Evolutionary conservation across 2,888 invertebrate genomes (phyloP), one percentile per base, ranked within the genome.

Genomic region (Rhingia campestris): DNA sequence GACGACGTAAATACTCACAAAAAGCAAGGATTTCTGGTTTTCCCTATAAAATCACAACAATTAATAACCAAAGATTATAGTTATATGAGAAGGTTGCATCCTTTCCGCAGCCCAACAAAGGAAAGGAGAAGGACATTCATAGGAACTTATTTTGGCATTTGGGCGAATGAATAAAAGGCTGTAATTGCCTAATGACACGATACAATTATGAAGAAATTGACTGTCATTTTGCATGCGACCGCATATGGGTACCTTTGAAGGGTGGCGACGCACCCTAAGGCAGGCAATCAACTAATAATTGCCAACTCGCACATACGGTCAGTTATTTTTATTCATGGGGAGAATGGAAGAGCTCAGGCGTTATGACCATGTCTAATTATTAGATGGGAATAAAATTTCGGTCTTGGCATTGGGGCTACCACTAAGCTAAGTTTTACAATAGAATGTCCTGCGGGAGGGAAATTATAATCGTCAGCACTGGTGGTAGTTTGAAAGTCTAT

Each of bases 161-260:
- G 41, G 53, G 43, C 41, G 39, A 72, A 75, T 59, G 61, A 76
- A 86, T 81, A 72, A 81, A 86, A 82, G 32, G 22, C 49, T 61
- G 75, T 86, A 80, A 86, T 86, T 86, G 80, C 73, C 86, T 80
- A 86, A 86, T 86, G 86, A 82, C 86, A 86, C 82, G 86, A 82
- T 61, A 86, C 82, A 80, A 79, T 85, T 77, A 82, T 66, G 76
- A 63, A 51, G 33, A 81, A 77, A 86, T 77, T 69, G 77, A 76
- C 77, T 82, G 77, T 67, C 74, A 84, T 70, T 84, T 80, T 84
- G 74, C 84, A 84, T 84, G 84, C 84, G 75, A 84, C 74, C 66
- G 7, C 61, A 51, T 53, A 47, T 61, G 35, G 10, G 63, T 39
- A 49, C 32, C 69, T 51, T 51, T 22, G 22, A 22, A 22, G 22